Evolutionary conservation across 2,888 invertebrate species (phyloP), one percentile per base, ranked within the genome.

Genomic region (Lasioglossum lativentre): DNA sequence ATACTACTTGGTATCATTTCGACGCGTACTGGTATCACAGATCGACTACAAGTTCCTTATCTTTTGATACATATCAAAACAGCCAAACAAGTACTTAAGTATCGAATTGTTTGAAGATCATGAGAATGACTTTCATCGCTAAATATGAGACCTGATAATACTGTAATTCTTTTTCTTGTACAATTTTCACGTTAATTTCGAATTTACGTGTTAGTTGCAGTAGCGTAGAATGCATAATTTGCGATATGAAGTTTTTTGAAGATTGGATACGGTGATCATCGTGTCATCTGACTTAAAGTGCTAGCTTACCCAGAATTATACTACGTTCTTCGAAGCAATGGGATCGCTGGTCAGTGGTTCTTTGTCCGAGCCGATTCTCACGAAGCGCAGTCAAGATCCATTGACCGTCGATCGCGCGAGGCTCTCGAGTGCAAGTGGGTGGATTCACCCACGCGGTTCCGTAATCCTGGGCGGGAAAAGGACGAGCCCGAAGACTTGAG

Each of bases 381-480:
- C 47, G 52, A 63, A 52, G 16, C 16, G 27, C 63, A 56, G 45
- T 6, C 47, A 42, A 76, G 30, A 73, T 73, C 76, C 73, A 78
- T 80, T 71, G 66, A 79, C 34, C 47, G 59, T 63, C 63, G 63
- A 76, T 42, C 78, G 66, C 71, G 63, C 16, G 34, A 56, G 23
- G 78, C 71, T 34, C 66, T 79, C 80, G 77, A 82, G 56, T 19
- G 63, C 47, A 71, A 72, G 89, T 89, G 87, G 90, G 87, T 87
- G 90, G 80, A 88, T 80, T 76, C 79, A 38, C 91, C 90, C 83
- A 90, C 91, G 88, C 85, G 71, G 85, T 91, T 86, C 81, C 83
- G 78, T 72, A 40, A 82, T 71, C 74, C 78, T 73, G 30, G 19
- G 30, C 47, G 56, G 40, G 72, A 68, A 66, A 75, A 80, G 83